Evolutionary conservation across 2,797 vertebrate genomes (phyloP), one percentile per base, ranked within the genome.

Genomic region (Liasis olivaceus): DNA sequence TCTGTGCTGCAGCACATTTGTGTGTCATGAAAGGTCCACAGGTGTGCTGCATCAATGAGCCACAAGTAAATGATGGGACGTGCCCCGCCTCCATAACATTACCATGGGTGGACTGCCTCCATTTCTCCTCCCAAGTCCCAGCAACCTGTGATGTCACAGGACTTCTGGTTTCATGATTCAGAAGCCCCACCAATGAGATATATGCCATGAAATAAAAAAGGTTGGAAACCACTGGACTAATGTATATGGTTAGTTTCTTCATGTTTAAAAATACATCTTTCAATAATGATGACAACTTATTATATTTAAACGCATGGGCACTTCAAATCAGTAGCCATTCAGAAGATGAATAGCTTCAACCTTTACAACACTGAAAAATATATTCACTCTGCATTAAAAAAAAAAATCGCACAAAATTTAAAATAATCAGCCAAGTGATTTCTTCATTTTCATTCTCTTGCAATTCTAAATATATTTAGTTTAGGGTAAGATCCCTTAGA

Each of bases 321-420:
- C 86, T 36, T 66, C 87, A 96, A 64, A 90, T 86, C 93, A 90
- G 13, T 14, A 1, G 22, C 81, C 58, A 42, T 93, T 95, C 94
- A 95, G 63, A 91, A 81, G 64, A 63, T 77, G 42, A 88, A 92
- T n/a, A 14, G 42, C 91, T 51, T 85, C 31, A 89, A 85, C 93
- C 81, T 94, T 96, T 93, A 95, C 93, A 88, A 94, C 85, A 0
- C n/a, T 92, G 81, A 92, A 91, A 93, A 95, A 63, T 90, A 88
- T 42, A 89, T 94, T 89, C 95, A 92, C 94, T 66, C 59, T 42
- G 56, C 54, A 51, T 89, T 63, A 94, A 92, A 31, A n/a, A 88
- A 93, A 7, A 0, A 90, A 66, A 90, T 66, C 88, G 94, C 89
- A 0, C 58, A 85, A n/a, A 28, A 90, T 81, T 92, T 60, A 90